Percentiles rank a stretch among this genome's conserved stretches.
These are phyloP conservation scores for Malurus leucopterus DNA, from an alignment of 2,797 vertebrate genomes.

Conservation along the genomic window DNA sequence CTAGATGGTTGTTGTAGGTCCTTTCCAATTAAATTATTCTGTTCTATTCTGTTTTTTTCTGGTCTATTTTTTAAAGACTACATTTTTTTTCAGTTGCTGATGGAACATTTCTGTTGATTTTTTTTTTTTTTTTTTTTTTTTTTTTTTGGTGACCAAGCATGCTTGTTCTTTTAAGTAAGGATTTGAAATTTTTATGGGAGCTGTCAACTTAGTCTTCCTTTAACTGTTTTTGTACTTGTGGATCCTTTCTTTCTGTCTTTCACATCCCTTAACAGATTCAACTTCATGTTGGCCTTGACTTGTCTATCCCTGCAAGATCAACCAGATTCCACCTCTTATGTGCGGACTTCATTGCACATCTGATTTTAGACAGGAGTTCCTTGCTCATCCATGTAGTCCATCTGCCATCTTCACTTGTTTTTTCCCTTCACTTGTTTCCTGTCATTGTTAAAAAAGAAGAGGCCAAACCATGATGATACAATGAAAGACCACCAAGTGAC, in stretches of 20 bases:
- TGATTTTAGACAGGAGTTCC: neutral
- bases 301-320: neutral
- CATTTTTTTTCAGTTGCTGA: neutral
- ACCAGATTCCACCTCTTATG: neutral
- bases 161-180: neutral
- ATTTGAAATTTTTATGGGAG: neutral
- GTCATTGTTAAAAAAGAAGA: neutral
- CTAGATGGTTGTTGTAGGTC: neutral
- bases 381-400: neutral
- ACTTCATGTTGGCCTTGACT: neutral
- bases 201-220: neutral
- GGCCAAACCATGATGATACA: neutral
- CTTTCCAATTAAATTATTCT: neutral
- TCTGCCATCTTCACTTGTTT: accelerated
- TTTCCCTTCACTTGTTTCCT: neutral
- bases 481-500: neutral
- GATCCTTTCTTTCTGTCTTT: neutral
- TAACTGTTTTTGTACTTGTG: neutral
- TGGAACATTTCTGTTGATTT: neutral
- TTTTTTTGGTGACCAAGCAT: accelerated
- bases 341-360: neutral
- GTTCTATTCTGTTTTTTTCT: neutral
- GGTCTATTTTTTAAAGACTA: neutral
- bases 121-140: neutral
- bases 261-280: neutral